Evolutionary conservation across 2,797 vertebrate genomes (phyloP).

Genomic region (Odontamblyopus lacepedii): DNA sequence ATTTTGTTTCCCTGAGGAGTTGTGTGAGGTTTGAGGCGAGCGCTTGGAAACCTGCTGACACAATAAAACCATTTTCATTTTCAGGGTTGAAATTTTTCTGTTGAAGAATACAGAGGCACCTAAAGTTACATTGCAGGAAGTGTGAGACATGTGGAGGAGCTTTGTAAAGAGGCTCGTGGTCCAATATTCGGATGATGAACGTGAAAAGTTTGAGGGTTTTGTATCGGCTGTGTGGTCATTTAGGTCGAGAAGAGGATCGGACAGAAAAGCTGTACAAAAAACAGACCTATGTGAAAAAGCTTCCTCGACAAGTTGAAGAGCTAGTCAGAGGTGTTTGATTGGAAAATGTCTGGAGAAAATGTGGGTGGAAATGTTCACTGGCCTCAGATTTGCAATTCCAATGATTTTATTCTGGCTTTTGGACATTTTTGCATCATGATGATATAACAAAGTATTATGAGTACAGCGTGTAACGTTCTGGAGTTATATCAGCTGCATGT

Average conservation of each 20-base stretch:
- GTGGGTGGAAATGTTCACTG: background rate
- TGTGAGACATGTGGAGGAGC: background rate
- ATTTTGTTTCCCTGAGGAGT: slow-evolving; percentile 68
- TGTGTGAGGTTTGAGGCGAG: slow-evolving; percentile 66
- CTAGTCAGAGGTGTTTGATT: background rate
- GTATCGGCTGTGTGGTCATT: slow-evolving; percentile 14
- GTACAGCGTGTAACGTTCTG: no score
- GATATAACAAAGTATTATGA: no score
- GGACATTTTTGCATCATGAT: background rate
- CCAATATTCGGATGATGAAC: background rate
- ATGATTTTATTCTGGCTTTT: background rate
- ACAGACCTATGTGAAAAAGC: background rate
- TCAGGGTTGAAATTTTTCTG: slow-evolving; percentile 5
- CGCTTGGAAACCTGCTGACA: slow-evolving; percentile 69
- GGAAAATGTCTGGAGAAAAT: background rate
- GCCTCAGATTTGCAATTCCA: background rate
- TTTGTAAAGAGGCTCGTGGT: slow-evolving; percentile 36
- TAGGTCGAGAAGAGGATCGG: background rate
- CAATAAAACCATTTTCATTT: slow-evolving; percentile 78
- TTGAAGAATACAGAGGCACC: slow-evolving; percentile 15
- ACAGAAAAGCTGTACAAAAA: background rate
- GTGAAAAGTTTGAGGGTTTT: slow-evolving; percentile 2
- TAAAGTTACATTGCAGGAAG: slow-evolving; percentile 27
- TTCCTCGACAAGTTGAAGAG: background rate
- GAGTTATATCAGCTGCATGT: no score